A percentile compares a stretch with the other conserved stretches of the same genome.
Conservation (phyloP, 2,888 invertebrate species). For the Agrilus cyanescens region DNA sequence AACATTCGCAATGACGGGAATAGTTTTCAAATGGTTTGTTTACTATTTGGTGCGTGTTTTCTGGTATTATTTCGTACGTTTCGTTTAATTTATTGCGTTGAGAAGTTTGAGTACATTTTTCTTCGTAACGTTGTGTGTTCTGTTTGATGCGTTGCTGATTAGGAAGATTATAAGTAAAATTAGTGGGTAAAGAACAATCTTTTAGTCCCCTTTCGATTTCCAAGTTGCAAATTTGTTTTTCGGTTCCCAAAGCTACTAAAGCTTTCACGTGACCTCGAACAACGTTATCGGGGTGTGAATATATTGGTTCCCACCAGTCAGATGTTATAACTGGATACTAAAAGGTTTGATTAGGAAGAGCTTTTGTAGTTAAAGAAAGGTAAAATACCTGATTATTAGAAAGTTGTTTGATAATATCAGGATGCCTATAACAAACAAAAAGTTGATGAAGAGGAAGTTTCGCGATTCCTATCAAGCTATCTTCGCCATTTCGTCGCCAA, state of each 20-base stretch:
- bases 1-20: not conserved
- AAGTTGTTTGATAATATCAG: constrained; percentile 41
- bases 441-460: constrained; percentile 48
- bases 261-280: constrained; percentile 43
- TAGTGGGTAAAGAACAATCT: constrained; percentile 20
- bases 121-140: no score
- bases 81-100: no score
- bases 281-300: constrained; percentile 34
- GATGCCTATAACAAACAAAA: constrained; percentile 47
- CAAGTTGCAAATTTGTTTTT: constrained; percentile 44
- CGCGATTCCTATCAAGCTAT: constrained; percentile 38
- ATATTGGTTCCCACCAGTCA: constrained; percentile 46
- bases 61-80: no score
- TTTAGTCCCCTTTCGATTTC: constrained; percentile 34
- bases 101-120: no score
- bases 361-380: constrained; percentile 3
- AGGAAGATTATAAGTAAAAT: no score
- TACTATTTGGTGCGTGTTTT: no score
- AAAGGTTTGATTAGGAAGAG: constrained; percentile 12
- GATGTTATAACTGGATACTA: constrained; percentile 48
- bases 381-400: constrained; percentile 39
- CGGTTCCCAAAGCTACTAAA: constrained; percentile 47
- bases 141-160: no score
- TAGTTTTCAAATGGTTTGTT: no score
- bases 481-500: constrained; percentile 34